Base-by-base conservation (phyloP, 1,140 invertebrate species). In the Nilaparvata lugens region DNA sequence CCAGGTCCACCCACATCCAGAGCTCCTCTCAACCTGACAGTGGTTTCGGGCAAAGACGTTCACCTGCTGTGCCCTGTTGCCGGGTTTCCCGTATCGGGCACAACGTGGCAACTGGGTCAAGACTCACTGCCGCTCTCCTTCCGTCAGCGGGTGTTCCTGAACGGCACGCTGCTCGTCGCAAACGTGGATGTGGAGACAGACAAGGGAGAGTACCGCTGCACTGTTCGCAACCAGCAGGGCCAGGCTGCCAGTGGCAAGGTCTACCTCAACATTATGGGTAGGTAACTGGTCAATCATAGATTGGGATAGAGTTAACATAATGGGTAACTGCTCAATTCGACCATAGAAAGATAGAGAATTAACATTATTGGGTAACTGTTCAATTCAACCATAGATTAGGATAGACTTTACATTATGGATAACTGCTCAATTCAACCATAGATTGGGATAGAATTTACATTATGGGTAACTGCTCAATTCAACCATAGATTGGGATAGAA, bases 61-160 rank as follows among this genome's bases (percentile, higher is more conserved):
- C 81, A 82, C 53, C 77, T 95, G 18, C 83, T 85, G 57, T 95
- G 93, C 74, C 90, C 91, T 60, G 92, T 93, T 61, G 88, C 89
- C 7, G 93, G 93, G 18, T 91, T 89, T 74, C 91, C 93, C 5
- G 84, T 94, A 61, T 82, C 78, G 13, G 76, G 74, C 2, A 81
- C 85, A 4, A 75, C 75, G 31, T 87, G 85, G 83, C 78, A 75
- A 31, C 68, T 73, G 13, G 72, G 71, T 35, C 72, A 73, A 6
- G 70, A 72, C 3, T 67, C 71, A n/a, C 67, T 80, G 40, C 78
- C 76, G 6, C 70, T 74, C 60, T 79, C 80, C 70, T 70, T 78
- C 58, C 75, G 83, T 65, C 82, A 84, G 67, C 73, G 77, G 54
- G 75, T 89, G 13, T 79, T 82, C 66, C 74, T 74, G n/a, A 86